A percentile compares a stretch with the other conserved stretches of the same genome.
Conservation (phyloP, 1,140 invertebrate species). For the Periplaneta americana region DNA sequence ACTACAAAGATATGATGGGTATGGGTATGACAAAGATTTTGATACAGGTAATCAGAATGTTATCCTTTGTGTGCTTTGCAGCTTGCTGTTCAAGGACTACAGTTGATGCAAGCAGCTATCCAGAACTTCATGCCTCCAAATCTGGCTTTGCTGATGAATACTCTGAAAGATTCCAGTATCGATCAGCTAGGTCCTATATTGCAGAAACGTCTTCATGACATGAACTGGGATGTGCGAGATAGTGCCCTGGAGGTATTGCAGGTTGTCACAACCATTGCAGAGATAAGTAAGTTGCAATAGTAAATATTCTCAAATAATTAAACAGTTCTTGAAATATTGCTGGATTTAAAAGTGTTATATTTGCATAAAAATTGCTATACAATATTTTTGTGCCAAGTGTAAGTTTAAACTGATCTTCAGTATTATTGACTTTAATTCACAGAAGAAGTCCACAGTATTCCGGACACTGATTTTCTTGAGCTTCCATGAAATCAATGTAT, state of each 20-base stretch:
- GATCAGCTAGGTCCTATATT: constrained; percentile 57
- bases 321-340: too few relatives aligned
- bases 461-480: too few relatives aligned
- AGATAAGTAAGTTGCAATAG: constrained; percentile 64
- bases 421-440: too few relatives aligned
- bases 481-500: too few relatives aligned
- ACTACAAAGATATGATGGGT: neutral
- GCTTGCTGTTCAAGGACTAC: constrained; percentile 60
- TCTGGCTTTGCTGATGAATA: constrained; percentile 61
- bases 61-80: constrained; percentile 30
- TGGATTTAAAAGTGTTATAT: too few relatives aligned
- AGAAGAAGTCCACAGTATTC: too few relatives aligned
- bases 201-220: constrained; percentile 60
- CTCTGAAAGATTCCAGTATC: constrained; percentile 52
- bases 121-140: constrained; percentile 69
- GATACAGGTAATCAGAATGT: neutral
- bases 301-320: too few relatives aligned
- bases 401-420: too few relatives aligned
- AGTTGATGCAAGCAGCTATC: constrained; percentile 59
- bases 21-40: neutral
- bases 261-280: constrained; percentile 59
- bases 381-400: too few relatives aligned
- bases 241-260: constrained; percentile 63
- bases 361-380: too few relatives aligned
- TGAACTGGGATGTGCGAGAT: constrained; percentile 68